Percentiles rank a stretch among this genome's conserved stretches.
These are phyloP conservation scores for Ganaspis brasiliensis DNA, from an alignment of 2,888 invertebrate genomes.

Conservation along the genomic window DNA sequence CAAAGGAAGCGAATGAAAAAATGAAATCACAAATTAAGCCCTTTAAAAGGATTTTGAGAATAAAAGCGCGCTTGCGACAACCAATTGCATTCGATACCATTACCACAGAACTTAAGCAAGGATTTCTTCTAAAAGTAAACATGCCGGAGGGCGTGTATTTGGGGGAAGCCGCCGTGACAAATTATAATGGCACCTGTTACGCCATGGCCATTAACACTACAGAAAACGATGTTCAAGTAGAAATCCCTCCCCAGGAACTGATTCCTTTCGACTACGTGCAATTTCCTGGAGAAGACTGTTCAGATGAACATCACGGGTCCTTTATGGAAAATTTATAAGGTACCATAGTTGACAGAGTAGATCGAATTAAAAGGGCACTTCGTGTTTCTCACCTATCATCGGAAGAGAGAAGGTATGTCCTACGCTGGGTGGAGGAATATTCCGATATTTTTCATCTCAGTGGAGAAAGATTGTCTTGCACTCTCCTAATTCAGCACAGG, in stretches of 20 bases:
- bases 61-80: neutral
- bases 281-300: too few relatives aligned
- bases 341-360: too few relatives aligned
- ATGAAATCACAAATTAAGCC: neutral
- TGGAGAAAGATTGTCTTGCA: too few relatives aligned
- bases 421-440: too few relatives aligned
- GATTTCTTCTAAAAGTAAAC: neutral
- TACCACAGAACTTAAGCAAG: neutral
- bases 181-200: neutral
- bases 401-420: too few relatives aligned
- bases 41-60: neutral
- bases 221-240: conserved; percentile 5
- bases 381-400: too few relatives aligned
- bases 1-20: neutral
- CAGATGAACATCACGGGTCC: too few relatives aligned
- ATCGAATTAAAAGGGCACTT: neutral
- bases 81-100: neutral
- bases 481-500: too few relatives aligned
- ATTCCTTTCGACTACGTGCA: neutral
- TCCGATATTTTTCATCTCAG: too few relatives aligned
- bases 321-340: too few relatives aligned
- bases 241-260: neutral
- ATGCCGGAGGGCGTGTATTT: neutral
- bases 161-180: neutral
- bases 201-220: conserved; percentile 30